Base-by-base conservation (phyloP, 2,888 invertebrate genomes). In the Thumatha senex region DNA sequence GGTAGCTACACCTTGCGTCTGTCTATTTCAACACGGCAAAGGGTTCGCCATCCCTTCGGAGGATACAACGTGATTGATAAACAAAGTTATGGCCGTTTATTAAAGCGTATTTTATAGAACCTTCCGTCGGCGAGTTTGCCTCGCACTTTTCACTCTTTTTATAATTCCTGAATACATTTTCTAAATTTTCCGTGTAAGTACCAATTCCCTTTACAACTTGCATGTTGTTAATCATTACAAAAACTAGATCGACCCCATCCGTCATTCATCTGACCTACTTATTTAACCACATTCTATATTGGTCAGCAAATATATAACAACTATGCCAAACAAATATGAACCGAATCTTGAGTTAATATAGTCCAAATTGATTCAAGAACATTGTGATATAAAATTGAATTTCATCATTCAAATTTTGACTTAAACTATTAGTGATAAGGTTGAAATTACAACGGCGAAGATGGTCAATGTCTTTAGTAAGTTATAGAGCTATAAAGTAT, bases 401-500 rank as follows among this genome's bases (percentile, higher is more conserved):
- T 5, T 7, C 9, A 8, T 0, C 18, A 45, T 15, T 7, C 0
- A 9, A 56, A 51, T 47, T 50, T 36, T 14, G 34, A 38, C 42
- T 46, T 7, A 35, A 35, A 1, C 0, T 0, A n/a, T 24, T 0
- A n/a, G 0, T 0, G 0, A 33, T 31, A 65, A 39, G 34, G 52
- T 51, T 29, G 14, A 29, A 14, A 33, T 56, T 59, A 18, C 31
- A 7, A 40, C 43, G 46, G 31, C 39, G n/a, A 13, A 0, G 12
- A 29, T 5, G 7, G 5, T 0, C 12, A 38, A 51, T 40, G 52
- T 56, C 54, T 54, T 60, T 48, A 54, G 63, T 62, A 46, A 54
- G 63, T 68, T 73, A 70, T 67, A 51, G 59, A 62, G 67, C 48
- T 51, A 55, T 74, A 74, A 73, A 73, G 52, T 63, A 58, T 51